These are phyloP conservation scores for Phyllopteryx taeniolatus DNA, from an alignment of 2,113 vertebrate genomes.

Conservation along the genomic window DNA sequence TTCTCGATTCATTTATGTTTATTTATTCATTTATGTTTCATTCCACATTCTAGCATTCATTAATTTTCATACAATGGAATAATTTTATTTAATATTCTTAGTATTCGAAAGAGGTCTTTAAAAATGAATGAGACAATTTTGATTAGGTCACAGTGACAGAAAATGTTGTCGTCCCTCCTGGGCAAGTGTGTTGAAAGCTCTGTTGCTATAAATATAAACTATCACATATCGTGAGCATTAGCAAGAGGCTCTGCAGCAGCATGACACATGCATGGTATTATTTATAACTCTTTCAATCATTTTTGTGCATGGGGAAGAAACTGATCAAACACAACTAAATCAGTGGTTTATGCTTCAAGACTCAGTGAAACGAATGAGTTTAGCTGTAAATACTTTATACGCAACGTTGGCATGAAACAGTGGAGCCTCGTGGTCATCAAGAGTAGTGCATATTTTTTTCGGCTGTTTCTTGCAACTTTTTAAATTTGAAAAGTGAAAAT, in stretches of 20 bases:
- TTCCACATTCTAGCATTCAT: too few relatives aligned
- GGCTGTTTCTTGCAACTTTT: too few relatives aligned
- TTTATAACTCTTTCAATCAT: slow-evolving; percentile 17
- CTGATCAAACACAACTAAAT: neutral
- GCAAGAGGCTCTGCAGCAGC: slow-evolving; percentile 42
- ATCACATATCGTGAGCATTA: slow-evolving; percentile 59
- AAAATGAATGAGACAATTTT: too few relatives aligned
- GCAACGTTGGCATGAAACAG: neutral
- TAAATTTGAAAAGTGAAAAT: too few relatives aligned
- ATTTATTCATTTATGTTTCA: too few relatives aligned
- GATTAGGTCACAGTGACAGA: neutral
- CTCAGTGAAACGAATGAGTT: neutral
- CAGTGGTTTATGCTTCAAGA: neutral
- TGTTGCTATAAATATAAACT: slow-evolving; percentile 68
- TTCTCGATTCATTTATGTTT: too few relatives aligned
- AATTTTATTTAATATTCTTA: too few relatives aligned
- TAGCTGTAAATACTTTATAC: neutral
- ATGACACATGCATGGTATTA: slow-evolving; percentile 11
- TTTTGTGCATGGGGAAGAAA: neutral
- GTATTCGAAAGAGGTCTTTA: too few relatives aligned
- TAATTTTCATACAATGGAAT: too few relatives aligned
- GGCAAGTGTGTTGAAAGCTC: slow-evolving; percentile 48
- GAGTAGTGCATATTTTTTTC: neutral
- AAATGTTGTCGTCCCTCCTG: neutral
- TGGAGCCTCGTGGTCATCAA: neutral